Evolutionary conservation across 2,888 invertebrate species (phyloP).

Genomic region (Drosophila mimica): DNA sequence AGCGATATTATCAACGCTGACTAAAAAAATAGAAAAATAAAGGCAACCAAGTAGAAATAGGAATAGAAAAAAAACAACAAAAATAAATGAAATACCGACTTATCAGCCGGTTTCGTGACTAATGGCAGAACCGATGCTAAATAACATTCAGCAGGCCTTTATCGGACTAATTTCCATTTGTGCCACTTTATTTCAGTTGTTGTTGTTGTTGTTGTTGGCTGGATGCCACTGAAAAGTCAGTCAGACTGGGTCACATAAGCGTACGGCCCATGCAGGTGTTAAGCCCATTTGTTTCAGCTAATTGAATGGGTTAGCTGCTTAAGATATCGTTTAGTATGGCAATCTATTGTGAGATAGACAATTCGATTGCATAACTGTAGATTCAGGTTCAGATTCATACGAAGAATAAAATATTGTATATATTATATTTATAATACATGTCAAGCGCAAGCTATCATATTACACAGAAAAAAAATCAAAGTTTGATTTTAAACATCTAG

Average conservation of each 20-base stretch:
- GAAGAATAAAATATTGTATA: too few species aligned
- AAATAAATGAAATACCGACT: slow-evolving; percentile 13
- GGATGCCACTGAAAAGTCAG: slow-evolving; percentile 19
- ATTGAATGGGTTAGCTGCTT: slow-evolving; percentile 25
- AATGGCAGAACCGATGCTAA: slow-evolving; percentile 61
- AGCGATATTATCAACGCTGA: slow-evolving; percentile 17
- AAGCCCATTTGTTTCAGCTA: slow-evolving; percentile 8
- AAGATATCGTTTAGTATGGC: slow-evolving; percentile 18
- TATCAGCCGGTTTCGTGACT: slow-evolving; percentile 55
- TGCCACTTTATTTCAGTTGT: slow-evolving; percentile 43
- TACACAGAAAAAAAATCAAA: not conserved
- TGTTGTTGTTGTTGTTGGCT: not conserved
- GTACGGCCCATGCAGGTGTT: slow-evolving; percentile 27
- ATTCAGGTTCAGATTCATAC: too few species aligned
- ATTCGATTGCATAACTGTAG: slow-evolving; percentile 11
- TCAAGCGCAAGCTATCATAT: not conserved
- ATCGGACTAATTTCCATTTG: slow-evolving; percentile 43
- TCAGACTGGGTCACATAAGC: not conserved
- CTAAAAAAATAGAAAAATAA: slow-evolving; percentile 8
- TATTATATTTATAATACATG: not conserved
- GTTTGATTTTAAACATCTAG: too few species aligned
- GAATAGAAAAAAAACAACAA: not conserved
- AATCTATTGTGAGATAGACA: slow-evolving; percentile 2
- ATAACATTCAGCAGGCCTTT: slow-evolving; percentile 39
- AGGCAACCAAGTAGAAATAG: not conserved